Percentiles rank a stretch among this genome's conserved stretches.
phyloP scores from a whole-genome alignment of 2,888 invertebrate species.

The Podabrus alpinus region DNA sequence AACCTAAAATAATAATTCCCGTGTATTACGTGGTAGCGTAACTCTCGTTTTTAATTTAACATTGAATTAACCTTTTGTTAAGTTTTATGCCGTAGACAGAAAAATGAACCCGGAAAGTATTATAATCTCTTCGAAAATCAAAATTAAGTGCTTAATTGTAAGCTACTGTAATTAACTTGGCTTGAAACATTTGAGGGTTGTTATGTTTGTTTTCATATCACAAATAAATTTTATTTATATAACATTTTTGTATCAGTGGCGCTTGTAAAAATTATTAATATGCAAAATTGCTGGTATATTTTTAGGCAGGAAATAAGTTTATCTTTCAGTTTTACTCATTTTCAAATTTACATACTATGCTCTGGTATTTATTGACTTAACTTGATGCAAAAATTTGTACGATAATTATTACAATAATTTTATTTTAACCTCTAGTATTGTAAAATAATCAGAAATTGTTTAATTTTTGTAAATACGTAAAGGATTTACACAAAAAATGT shows the following conservation, averaged over 20 bases:
- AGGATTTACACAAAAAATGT: too few species aligned
- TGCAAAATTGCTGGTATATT: not conserved
- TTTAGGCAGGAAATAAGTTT: too few species aligned
- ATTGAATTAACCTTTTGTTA: not conserved
- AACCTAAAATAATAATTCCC: not conserved
- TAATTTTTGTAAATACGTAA: too few species aligned
- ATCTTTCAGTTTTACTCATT: not conserved
- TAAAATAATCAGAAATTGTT: too few species aligned
- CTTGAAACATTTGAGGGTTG: not conserved
- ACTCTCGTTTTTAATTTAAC: slow-evolving; percentile 7
- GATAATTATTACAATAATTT: not conserved
- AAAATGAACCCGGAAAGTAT: not conserved
- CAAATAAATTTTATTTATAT: not conserved
- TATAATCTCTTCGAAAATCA: slow-evolving; percentile 1
- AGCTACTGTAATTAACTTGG: slow-evolving; percentile 5
- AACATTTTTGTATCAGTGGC: not conserved
- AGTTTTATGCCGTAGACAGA: not conserved
- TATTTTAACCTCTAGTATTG: not conserved
- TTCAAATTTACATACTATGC: not conserved
- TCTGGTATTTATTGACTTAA: not conserved
- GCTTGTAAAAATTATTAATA: not conserved
- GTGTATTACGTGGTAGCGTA: not conserved
- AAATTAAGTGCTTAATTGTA: slow-evolving; percentile 7
- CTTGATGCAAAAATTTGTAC: not conserved
- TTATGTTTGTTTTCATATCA: not conserved